Conservation (phyloP, 2,888 invertebrate genomes). For the Noctua janthe region DNA sequence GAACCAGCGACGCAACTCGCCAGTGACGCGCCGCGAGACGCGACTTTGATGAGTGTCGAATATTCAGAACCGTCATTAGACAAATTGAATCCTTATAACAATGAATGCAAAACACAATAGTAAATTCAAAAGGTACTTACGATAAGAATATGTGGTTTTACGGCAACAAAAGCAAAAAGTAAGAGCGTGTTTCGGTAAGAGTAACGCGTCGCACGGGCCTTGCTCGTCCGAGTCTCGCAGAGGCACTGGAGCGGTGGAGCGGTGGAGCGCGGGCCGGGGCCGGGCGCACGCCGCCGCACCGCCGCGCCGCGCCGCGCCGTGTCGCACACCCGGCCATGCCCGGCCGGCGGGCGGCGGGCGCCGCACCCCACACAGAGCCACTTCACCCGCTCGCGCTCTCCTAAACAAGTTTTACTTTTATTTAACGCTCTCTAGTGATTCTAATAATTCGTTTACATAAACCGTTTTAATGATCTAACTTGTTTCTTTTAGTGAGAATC, state of each 20-base stretch:
- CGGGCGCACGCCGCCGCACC: constrained; percentile 7
- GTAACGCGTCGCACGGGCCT: constrained; percentile 45
- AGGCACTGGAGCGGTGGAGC: constrained; percentile 45
- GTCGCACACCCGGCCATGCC: not conserved
- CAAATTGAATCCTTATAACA: not conserved
- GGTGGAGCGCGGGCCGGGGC: not conserved
- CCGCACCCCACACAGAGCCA: constrained; percentile 7
- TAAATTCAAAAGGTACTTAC: constrained; percentile 52
- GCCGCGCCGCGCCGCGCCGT: constrained; percentile 6
- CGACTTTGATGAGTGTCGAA: constrained; percentile 13
- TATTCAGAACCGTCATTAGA: constrained; percentile 3
- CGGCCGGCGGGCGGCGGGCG: not conserved
- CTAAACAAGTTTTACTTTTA: constrained; percentile 47
- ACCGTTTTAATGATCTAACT: not conserved
- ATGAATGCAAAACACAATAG: constrained; percentile 1
- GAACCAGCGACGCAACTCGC: constrained; percentile 6
- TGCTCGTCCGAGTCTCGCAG: constrained; percentile 51
- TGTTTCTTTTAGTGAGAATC: constrained; percentile 5
- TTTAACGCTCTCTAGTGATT: constrained; percentile 44
- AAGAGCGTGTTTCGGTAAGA: constrained; percentile 18
- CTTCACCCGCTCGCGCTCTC: constrained; percentile 25
- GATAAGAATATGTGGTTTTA: constrained; percentile 27
- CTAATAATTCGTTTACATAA: constrained; percentile 16
- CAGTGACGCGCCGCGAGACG: constrained; percentile 24
- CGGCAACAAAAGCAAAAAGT: constrained; percentile 40